Evolutionary conservation across 2,797 vertebrate species (phyloP), one percentile per base, ranked within the genome.

Genomic region (Chiloscyllium punctatum): DNA sequence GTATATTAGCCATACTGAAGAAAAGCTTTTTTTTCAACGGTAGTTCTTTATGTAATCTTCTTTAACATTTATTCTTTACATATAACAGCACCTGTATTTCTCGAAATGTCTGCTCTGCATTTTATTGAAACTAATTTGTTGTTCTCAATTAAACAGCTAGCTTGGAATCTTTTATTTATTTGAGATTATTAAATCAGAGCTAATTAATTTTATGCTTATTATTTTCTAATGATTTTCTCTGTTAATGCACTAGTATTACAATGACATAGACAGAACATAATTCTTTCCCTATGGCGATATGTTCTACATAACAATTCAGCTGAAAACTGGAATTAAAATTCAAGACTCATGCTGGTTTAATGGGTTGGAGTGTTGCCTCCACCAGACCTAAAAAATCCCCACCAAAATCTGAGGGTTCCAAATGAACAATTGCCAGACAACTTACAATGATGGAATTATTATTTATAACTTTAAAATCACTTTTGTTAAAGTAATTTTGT

Each of bases 191-290:
- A 74, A 74, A 16, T 74, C 71, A 77, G 48, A 95, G 94, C 94
- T 95, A 95, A 77, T 74, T 74, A 74, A 77, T 95, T 95, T 95
- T 57, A 25, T 33, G 37, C 69, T 74, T 95, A 18, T 95, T 95
- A 74, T 94, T 48, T 94, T 94, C 42, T 94, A 72, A 72, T 94
- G 42, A 51, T 74, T 95, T 74, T 30, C 94, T 77, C 94, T 69
- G 48, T 53, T 77, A 95, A 77, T 77, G 94, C 71, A 57, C 53
- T 30, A 11, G 51, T 37, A 77, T 77, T 74, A 72, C 27, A 11
- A 77, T 91, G 71, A 33, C 71, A 53, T 48, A 95, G 71, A 30
- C 69, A 51, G 94, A 95, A 53, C 16, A 53, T 95, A 72, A 74
- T 95, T 77, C 42, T 77, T 95, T 57, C 94, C 48, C 71, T 74